Evolutionary conservation across 1,140 invertebrate genomes (phyloP).

Genomic region (Lordiphosa stackelbergi): DNA sequence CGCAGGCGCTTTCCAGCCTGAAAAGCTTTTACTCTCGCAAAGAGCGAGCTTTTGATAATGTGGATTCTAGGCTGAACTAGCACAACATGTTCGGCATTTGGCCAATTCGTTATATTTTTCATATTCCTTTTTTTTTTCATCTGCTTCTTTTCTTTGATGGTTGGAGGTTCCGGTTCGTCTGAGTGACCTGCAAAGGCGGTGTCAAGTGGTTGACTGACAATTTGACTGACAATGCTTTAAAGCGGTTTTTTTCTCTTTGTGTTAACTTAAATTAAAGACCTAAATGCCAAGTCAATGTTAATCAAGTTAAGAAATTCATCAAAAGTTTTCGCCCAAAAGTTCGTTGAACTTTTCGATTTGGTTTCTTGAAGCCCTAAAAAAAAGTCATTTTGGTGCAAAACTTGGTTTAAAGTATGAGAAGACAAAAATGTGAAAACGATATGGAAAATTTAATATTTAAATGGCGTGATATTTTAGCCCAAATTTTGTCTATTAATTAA

Average conservation of each 20-base stretch:
- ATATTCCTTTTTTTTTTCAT: conserved; percentile 18
- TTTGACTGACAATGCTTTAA: conserved; percentile 19
- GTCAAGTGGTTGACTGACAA: conserved; percentile 34
- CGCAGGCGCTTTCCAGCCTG: conserved; percentile 48
- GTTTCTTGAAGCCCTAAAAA: no score
- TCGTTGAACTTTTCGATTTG: no score
- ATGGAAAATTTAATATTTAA: no score
- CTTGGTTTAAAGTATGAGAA: no score
- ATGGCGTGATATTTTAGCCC: no score
- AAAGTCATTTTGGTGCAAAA: no score
- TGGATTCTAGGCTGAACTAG: conserved; percentile 53
- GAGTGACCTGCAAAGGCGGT: conserved; percentile 37
- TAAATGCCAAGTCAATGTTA: no score
- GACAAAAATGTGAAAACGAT: no score
- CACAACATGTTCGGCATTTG: conserved; percentile 40
- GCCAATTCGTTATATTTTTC: conserved; percentile 24
- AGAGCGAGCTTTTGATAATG: conserved; percentile 3
- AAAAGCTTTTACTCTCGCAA: conserved; percentile 10
- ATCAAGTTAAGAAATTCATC: no score
- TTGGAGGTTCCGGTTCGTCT: conserved; percentile 26
- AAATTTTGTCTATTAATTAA: no score
- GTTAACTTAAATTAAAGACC: neutral
- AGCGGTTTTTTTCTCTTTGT: conserved; percentile 9
- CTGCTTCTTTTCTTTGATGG: conserved; percentile 6
- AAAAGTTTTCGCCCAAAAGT: no score